Evolutionary conservation across 1,140 invertebrate genomes (phyloP), one percentile per base, ranked within the genome.

Genomic region (Nephotettix cincticeps): DNA sequence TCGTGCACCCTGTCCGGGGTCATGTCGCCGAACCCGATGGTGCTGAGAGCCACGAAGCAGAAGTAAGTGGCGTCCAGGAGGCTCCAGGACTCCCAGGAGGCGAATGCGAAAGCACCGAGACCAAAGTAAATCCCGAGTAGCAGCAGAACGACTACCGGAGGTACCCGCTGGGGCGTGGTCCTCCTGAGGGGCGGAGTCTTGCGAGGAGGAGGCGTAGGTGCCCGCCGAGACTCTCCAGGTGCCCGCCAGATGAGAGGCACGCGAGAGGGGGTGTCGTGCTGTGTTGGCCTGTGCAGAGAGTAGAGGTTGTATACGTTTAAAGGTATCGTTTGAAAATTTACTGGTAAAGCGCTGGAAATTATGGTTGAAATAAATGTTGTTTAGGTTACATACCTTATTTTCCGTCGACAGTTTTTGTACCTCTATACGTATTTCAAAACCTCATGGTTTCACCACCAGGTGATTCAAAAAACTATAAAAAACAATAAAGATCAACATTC

Each of bases 61-160:
- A 94, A 95, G 80, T 95, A 95, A 21, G 90, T 88, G 0, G 91
- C 90, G 77, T 95, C 92, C 27, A 94, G 84, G 76, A 93, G 90
- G 25, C 86, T 90, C 92, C 92, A 93, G 63, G 89, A 86, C 76
- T 90, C 89, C 85, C 88, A 89, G 1, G 87, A 81, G 3, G 89
- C 90, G 79, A 92, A 92, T 61, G 89, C 84, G 6, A 85, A 84
- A 0, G 91, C 91, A 9, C 91, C 91, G 1, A 89, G 79, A 72
- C 87, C 87, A 32, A 93, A 87, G 79, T 93, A 93, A 29, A 84
- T 85, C 32, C 87, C 80, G 0, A 93, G 85, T 30, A 93, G 84
- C 23, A 88, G 80, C 14, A 93, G 76, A 1, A 93, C 90, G 40
- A 93, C 80, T 25, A 85, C 84, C n/a, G 90, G 87, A 68, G 91